These are phyloP conservation scores for Anas acuta DNA, from an alignment of 2,797 vertebrate species.

Conservation along the genomic window DNA sequence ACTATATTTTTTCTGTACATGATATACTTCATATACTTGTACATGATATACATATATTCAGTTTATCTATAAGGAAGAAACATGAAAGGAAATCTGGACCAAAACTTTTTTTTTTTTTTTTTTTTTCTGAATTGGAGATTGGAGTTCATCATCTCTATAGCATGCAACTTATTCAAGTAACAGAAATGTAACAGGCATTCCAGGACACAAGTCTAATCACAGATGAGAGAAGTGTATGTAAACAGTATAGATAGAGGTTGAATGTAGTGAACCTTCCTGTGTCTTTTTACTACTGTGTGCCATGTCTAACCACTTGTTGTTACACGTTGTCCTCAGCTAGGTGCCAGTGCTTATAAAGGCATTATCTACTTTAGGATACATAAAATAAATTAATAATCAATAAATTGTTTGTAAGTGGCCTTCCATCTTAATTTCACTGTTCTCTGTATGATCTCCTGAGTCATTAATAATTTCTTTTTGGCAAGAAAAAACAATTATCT, in stretches of 20 bases:
- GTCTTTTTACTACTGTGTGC: not conserved
- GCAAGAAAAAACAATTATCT: not conserved
- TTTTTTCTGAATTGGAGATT: not conserved
- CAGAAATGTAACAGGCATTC: not conserved
- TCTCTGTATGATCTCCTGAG: not conserved
- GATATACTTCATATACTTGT: not conserved
- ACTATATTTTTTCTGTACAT: not conserved
- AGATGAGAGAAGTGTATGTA: not conserved
- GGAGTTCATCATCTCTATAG: accelerated
- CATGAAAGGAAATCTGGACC: not conserved
- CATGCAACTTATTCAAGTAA: not conserved
- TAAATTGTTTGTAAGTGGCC: not conserved
- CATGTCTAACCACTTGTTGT: not conserved
- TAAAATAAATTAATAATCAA: not conserved
- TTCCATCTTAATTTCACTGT: not conserved
- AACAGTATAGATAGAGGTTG: not conserved
- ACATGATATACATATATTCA: not conserved
- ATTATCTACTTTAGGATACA: not conserved
- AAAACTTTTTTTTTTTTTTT: not conserved
- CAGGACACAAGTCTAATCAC: not conserved
- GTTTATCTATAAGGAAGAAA: not conserved
- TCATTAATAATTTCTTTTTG: not conserved
- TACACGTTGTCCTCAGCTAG: not conserved
- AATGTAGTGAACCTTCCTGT: not conserved
- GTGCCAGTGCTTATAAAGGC: not conserved